Base-by-base conservation (phyloP, 1,140 invertebrate species). In the Hydropsyche tenuis region DNA sequence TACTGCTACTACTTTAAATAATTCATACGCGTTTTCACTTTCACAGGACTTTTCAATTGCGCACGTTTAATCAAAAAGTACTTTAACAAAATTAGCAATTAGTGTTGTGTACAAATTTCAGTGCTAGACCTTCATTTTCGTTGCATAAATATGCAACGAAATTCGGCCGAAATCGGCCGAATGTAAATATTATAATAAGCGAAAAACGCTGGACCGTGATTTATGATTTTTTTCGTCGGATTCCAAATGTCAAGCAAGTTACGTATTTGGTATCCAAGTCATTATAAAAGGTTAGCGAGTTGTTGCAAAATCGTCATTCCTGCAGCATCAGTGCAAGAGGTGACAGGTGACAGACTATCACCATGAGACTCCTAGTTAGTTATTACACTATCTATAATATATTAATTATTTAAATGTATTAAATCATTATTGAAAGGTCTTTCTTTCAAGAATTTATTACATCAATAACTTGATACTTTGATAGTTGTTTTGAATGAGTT, bases 291-390 rank as follows among this genome's bases (percentile, higher is more conserved):
- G 46, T 70, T 30, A 70, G n/a, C 37, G 12, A 23, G 68, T 14
- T 42, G 37, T 70, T 70, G 68, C 68, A 70, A 70, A 70, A 70
- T 23, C 20, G 30, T 42, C 68, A 70, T 70, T 70, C 68, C 48
- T 70, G 68, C 48, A 70, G 23, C 48, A 56, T 51, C 48, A 70
- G 68, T 56, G 68, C 48, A 70, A 56, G 68, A 56, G 51, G 46
- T 51, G 65, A 27, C 68, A 70, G 22, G 16, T 6, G 46, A 51
- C 46, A 4, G 42, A 60, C 20, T 14, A 48, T 11, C 48, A 53
- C 18, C 11, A 70, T 70, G 68, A 70, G 25, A 43, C 3, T 22
- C 27, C n/a, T 70, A 14, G 68, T 70, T 25, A 70, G 68, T 70
- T 16, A 23, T 45, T n/a, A n/a, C n/a, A n/a, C n/a, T n/a, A n/a